Evolutionary conservation across 2,113 vertebrate genomes (phyloP).

Genomic region (Cavia porcellus): DNA sequence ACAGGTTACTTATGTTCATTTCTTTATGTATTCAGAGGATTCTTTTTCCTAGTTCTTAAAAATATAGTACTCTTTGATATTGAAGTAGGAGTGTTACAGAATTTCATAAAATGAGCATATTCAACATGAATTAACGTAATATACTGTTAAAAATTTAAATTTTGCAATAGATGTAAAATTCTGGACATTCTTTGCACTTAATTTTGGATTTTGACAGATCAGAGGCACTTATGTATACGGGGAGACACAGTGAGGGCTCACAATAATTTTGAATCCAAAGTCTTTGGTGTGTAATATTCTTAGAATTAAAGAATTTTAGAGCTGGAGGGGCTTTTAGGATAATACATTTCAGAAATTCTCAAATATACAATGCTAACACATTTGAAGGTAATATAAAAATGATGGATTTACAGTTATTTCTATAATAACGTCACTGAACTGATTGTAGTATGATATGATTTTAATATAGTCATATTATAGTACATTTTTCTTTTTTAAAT

Average conservation of each 20-base stretch:
- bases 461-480: background rate
- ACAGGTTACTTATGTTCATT: background rate
- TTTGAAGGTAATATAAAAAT: slow-evolving; percentile 23
- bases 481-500: slow-evolving; percentile 7
- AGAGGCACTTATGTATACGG: background rate
- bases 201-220: slow-evolving; percentile 6
- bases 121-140: slow-evolving; percentile 9
- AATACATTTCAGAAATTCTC: background rate
- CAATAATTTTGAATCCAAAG: background rate
- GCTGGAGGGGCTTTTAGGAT: background rate
- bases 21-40: slow-evolving; percentile 28
- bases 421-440: slow-evolving; percentile 18
- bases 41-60: slow-evolving; percentile 45
- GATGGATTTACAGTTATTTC: background rate
- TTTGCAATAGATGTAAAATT: slow-evolving; percentile 53
- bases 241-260: background rate
- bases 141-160: slow-evolving; percentile 11
- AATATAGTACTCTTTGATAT: background rate
- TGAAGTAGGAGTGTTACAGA: background rate
- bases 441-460: slow-evolving; percentile 36
- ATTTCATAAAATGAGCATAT: slow-evolving; percentile 48
- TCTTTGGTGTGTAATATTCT: background rate
- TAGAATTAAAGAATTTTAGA: slow-evolving; percentile 56
- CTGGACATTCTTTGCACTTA: background rate
- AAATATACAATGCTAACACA: background rate